These are phyloP conservation scores for Drosophila santomea DNA, from an alignment of 1,140 invertebrate genomes.

Conservation along the genomic window DNA sequence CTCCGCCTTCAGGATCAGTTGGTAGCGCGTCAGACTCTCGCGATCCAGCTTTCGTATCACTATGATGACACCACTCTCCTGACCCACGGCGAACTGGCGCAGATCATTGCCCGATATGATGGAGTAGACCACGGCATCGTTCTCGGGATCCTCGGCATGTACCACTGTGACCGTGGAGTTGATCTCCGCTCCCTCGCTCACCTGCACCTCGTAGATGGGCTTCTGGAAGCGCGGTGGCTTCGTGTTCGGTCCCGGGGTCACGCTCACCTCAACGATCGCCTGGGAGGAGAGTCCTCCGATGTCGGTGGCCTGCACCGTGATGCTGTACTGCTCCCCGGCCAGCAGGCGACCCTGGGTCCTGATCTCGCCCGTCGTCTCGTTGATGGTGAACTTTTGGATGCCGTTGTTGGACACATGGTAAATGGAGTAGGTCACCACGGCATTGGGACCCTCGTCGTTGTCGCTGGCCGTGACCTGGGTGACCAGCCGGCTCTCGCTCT, in stretches of 20 bases:
- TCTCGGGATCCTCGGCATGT: conserved; percentile 94
- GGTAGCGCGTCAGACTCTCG: conserved; percentile 94
- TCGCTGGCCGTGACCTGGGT: conserved; percentile 93
- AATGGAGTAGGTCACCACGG: conserved; percentile 92
- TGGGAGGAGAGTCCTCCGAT: conserved; percentile 90
- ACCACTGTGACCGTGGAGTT: conserved; percentile 92
- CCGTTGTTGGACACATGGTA: conserved; percentile 96
- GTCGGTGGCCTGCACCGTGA: conserved; percentile 93
- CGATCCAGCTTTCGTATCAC: conserved; percentile 93
- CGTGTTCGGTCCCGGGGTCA: conserved; percentile 93
- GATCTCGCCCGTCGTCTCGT: conserved; percentile 91
- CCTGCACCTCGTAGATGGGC: conserved; percentile 92
- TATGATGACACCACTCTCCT: conserved; percentile 92
- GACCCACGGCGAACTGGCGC: conserved; percentile 92
- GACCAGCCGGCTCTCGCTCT: conserved; percentile 88
- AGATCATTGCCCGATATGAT: conserved; percentile 94
- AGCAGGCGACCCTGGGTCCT: conserved; percentile 91
- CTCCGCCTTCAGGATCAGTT: conserved; percentile 93
- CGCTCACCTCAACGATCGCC: conserved; percentile 93
- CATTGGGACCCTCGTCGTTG: conserved; percentile 93
- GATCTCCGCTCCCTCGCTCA: conserved; percentile 94
- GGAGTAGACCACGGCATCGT: conserved; percentile 93
- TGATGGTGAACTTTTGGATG: conserved; percentile 92
- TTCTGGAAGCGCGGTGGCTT: conserved; percentile 92
- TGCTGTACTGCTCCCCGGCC: conserved; percentile 94